Base-by-base conservation (phyloP, 1,140 invertebrate species). In the Leguminivora glycinivorella region DNA sequence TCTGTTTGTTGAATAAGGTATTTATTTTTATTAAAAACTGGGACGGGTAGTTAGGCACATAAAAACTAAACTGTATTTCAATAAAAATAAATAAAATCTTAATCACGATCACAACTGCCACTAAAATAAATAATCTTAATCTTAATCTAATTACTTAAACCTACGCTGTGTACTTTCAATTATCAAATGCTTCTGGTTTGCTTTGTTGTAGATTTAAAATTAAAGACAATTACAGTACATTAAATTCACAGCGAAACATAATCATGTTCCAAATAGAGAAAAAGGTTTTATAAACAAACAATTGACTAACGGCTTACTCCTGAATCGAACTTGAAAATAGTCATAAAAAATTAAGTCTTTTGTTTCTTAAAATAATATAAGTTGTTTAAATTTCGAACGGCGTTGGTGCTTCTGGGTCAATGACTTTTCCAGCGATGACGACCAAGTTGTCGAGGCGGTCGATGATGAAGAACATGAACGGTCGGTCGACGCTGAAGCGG, bases 381-480 rank as follows among this genome's bases (percentile, higher is more conserved):
- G n/a, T 25, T 29, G 60, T 68, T 78, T 72, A 78, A 58, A 77
- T 80, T 77, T 83, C 80, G 26, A 87, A 79, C 0, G 80, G 79
- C 67, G 79, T 79, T 14, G 83, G 84, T 70, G 87, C 72, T 70
- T 87, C 76, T 1, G 92, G 92, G 73, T 93, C 91, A 67, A 85
- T 89, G 24, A 94, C 78, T 79, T 94, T 94, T 68, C 95, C 95
- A 4, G 93, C 92, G 70, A 95, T 94, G 5, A 94, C 89, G 1
- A 95, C 92, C 6, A 95, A 89, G 29, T 94, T 92, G 66, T 93
- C 93, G 40, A 92, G 80, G 43, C 91, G 92, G 73, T 96, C 94
- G 14, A 93, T 78, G 26, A 96, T 93, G 78, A 94, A 94, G 80
- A 95, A 95, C 10, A 95, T 76, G 81, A 95, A 96, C 0, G 95